Evolutionary conservation across 2,797 vertebrate species (phyloP).

Genomic region (Pseudotriccus pelzelni): DNA sequence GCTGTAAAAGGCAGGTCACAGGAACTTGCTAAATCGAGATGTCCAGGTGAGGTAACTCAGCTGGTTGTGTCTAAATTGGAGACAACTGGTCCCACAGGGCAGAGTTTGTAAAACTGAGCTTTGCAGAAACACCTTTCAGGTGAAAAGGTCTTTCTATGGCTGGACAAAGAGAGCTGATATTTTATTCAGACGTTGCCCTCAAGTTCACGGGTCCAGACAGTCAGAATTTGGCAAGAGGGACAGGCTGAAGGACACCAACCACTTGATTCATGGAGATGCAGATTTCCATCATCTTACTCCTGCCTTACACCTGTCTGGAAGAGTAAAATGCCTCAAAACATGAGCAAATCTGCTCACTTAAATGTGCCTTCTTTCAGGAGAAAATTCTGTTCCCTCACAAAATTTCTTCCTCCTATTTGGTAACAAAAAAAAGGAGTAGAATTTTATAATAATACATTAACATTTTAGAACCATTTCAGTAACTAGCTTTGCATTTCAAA

Average conservation of each 20-base stretch:
- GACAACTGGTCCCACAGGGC: not conserved
- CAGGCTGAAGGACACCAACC: not conserved
- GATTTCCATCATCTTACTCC: not conserved
- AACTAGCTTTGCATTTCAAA: not conserved
- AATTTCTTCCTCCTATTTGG: not conserved
- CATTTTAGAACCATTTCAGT: constrained; percentile 15
- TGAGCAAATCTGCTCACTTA: not conserved
- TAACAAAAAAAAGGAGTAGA: not conserved
- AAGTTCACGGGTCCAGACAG: not conserved
- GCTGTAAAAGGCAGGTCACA: not conserved
- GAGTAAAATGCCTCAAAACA: not conserved
- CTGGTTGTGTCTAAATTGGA: not conserved
- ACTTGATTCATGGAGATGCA: not conserved
- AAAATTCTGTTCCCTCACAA: not conserved
- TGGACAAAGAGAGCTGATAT: not conserved
- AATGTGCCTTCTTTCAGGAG: not conserved
- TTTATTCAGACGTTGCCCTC: not conserved
- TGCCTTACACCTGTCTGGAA: not conserved
- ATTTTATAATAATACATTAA: not conserved
- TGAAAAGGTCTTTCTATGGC: not conserved
- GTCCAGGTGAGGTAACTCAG: not conserved
- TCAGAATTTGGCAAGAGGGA: not conserved
- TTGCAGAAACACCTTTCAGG: not conserved
- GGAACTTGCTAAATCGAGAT: not conserved
- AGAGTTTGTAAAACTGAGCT: not conserved